Evolutionary conservation across 2,797 vertebrate species (phyloP).

Genomic region (Falco peregrinus): DNA sequence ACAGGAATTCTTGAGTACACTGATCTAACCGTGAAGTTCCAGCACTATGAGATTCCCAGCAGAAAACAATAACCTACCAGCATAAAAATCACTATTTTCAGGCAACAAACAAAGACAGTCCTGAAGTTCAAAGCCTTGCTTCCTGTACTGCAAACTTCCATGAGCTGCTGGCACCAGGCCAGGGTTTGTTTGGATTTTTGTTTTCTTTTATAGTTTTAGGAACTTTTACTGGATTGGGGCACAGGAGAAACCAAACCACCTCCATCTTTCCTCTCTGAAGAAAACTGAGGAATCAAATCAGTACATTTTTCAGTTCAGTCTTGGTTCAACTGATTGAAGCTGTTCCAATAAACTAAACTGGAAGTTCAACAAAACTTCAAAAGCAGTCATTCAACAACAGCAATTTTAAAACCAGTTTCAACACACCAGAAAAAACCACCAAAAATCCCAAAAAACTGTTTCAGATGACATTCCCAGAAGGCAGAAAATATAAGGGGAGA

Average conservation of each 20-base stretch:
- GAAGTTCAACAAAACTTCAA: not conserved
- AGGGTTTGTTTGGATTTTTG: not conserved
- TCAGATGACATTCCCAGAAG: not conserved
- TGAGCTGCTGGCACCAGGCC: not conserved
- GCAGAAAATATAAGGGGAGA: not conserved
- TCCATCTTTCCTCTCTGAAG: not conserved
- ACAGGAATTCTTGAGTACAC: not conserved
- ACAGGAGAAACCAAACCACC: not conserved
- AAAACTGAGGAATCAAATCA: not conserved
- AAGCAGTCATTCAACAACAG: not conserved
- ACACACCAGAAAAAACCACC: not conserved
- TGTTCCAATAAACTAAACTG: not conserved
- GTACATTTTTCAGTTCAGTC: not conserved
- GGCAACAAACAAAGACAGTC: not conserved
- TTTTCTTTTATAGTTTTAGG: not conserved
- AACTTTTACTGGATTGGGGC: not conserved
- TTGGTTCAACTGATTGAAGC: not conserved
- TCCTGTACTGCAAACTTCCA: not conserved
- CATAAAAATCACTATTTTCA: not conserved
- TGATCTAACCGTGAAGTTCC: not conserved
- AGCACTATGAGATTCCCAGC: not conserved
- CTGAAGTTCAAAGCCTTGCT: not conserved
- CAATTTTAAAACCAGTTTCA: not conserved
- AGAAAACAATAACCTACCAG: not conserved
- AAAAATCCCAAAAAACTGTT: not conserved